phyloP scores from a whole-genome alignment of 2,797 vertebrate species.

The Danio aesculapii region DNA sequence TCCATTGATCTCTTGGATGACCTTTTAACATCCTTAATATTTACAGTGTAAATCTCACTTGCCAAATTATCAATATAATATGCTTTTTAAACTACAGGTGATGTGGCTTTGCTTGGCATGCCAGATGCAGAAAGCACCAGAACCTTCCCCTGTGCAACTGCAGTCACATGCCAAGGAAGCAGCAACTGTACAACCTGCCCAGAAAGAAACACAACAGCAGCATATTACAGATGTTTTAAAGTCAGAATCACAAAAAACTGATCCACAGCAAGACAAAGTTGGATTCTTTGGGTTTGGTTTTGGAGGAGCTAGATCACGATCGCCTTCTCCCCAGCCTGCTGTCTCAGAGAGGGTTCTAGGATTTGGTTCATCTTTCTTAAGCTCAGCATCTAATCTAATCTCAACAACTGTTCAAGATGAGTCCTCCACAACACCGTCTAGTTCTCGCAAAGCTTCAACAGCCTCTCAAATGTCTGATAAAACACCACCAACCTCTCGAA shows the following conservation, averaged over 20 bases:
- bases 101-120: conserved; percentile 95
- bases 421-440: conserved; percentile 73
- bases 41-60: neutral
- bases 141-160: conserved; percentile 55
- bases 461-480: conserved; percentile 65
- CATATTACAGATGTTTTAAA: conserved; percentile 67
- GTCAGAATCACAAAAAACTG: conserved; percentile 61
- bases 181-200: neutral
- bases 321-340: conserved; percentile 77
- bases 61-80: neutral
- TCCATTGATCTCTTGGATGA: neutral
- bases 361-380: conserved; percentile 90
- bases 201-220: conserved; percentile 55
- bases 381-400: conserved; percentile 86
- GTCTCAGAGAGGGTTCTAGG: conserved; percentile 88
- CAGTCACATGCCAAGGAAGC: conserved; percentile 54
- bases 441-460: conserved; percentile 74
- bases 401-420: conserved; percentile 83
- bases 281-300: conserved; percentile 72
- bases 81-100: conserved; percentile 68
- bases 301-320: conserved; percentile 75
- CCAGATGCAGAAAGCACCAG: conserved; percentile 88
- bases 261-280: conserved; percentile 71
- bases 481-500: conserved; percentile 66
- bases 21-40: neutral